Base-by-base conservation (phyloP, 2,888 invertebrate species). In the Pediacus dermestoides region DNA sequence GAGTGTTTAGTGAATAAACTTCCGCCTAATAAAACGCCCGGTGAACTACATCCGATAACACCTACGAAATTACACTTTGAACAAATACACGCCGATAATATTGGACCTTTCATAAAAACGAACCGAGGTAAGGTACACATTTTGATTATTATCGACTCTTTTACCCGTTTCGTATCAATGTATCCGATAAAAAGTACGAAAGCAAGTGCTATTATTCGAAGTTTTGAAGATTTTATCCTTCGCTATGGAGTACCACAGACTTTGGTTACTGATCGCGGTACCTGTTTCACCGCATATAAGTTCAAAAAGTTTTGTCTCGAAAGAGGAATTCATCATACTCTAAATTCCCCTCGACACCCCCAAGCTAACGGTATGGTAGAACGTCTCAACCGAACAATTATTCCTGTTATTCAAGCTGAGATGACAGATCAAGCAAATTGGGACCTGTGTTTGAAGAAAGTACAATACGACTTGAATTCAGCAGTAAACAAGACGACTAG, bases 291-390 rank as follows among this genome's bases (percentile, higher is more conserved):
- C 1, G 14, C 21, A 7, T 9, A 15, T 7, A 21, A n/a, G 3
- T 40, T 42, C n/a, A 3, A 32, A 31, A 14, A 10, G 4, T 38
- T 31, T 34, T 27, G 34, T 15, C 48, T 46, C 1, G 50, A 37
- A 4, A 3, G 30, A 3, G 34, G 30, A 22, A 44, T 37, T 8
- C 28, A 30, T 12, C 46, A 47, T 25, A 42, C 38, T 2, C 26
- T 51, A 6, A 55, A 46, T 23, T 47, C 43, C 1, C 34, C 42
- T 2, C n/a, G 46, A 9, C 49, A 49, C 30, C 53, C 52, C 0
- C 52, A 50, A 32, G 53, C 44, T 1, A 52, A 53, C 15, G 48
- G 52, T 1, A 39, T 45, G 27, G 44, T 46, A 8, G 44, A 51
- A 25, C 11, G 50, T 0, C 33, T 46, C 0, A 50, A 48, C 21